Conservation (phyloP, 1,140 invertebrate genomes). For the Cylas formicarius region DNA sequence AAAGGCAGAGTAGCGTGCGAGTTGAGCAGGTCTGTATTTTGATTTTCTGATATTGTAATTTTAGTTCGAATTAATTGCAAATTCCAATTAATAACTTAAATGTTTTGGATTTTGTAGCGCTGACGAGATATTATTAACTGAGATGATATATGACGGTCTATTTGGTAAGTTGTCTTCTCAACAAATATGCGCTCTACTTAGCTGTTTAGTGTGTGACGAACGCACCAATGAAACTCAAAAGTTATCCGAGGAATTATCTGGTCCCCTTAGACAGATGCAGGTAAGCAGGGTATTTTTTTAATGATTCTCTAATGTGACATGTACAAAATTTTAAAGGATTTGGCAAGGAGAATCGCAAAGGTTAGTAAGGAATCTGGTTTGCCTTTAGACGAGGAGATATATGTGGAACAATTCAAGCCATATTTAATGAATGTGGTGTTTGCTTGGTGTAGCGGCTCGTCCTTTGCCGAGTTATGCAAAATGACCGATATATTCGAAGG, state of each 20-base stretch:
- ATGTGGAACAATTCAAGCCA: conserved; percentile 90
- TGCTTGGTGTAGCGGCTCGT: conserved; percentile 91
- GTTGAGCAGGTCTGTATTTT: conserved; percentile 64
- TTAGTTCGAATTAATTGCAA: background rate
- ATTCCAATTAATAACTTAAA: background rate
- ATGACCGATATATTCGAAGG: conserved; percentile 99
- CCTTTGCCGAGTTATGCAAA: conserved; percentile 89
- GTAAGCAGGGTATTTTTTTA: conserved; percentile 48
- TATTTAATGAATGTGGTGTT: conserved; percentile 97
- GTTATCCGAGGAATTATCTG: conserved; percentile 79
- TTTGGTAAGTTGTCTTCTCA: conserved; percentile 81
- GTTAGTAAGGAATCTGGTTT: conserved; percentile 88
- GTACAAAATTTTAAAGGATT: too few species aligned
- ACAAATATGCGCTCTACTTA: conserved; percentile 82
- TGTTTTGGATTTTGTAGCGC: conserved; percentile 57
- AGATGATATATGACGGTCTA: conserved; percentile 96
- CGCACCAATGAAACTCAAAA: conserved; percentile 78
- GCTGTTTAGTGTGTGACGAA: conserved; percentile 98
- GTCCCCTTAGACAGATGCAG: conserved; percentile 79
- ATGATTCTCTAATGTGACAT: too few species aligned
- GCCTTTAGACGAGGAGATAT: conserved; percentile 82
- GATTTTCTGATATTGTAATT: background rate
- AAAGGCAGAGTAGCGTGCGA: conserved; percentile 98
- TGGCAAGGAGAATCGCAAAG: conserved; percentile 84
- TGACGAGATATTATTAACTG: conserved; percentile 94